Percentiles rank a stretch among this genome's conserved stretches.
Evolutionary conservation across 2,113 vertebrate species (phyloP).

Genomic region (Furnarius figulus): DNA sequence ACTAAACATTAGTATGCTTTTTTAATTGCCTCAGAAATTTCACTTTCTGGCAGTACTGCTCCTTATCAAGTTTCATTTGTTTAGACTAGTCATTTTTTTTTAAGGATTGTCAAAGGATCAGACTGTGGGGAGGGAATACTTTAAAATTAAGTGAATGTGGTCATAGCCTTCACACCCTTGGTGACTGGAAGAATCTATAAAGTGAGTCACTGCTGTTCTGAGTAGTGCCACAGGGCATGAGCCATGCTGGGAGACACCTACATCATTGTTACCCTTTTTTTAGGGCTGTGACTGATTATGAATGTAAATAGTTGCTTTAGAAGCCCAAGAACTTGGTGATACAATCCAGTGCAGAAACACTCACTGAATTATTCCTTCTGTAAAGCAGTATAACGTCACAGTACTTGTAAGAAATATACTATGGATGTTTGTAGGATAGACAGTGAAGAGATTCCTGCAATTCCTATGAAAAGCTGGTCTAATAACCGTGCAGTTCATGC

Average conservation of each 20-base stretch:
- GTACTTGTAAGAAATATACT: background rate
- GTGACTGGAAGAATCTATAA: background rate
- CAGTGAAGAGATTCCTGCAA: background rate
- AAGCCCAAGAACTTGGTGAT: background rate
- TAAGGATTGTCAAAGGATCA: background rate
- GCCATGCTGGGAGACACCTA: background rate
- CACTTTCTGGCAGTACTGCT: background rate
- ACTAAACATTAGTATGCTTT: background rate
- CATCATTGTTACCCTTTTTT: background rate
- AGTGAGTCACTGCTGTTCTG: background rate
- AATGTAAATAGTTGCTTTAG: background rate
- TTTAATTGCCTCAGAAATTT: background rate
- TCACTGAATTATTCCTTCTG: background rate
- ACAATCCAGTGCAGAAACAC: background rate
- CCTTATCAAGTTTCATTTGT: background rate
- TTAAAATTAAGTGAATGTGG: background rate
- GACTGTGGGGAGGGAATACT: background rate
- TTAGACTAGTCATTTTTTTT: background rate
- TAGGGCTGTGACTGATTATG: background rate
- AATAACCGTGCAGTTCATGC: background rate
- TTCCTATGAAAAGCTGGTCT: background rate
- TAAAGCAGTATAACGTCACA: background rate
- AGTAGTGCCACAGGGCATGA: accelerated
- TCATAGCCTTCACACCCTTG: background rate
- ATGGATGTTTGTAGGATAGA: background rate